A percentile compares a stretch with the other conserved stretches of the same genome.
phyloP scores from a whole-genome alignment of 2,888 invertebrate species.

The Hartigia nigra region DNA sequence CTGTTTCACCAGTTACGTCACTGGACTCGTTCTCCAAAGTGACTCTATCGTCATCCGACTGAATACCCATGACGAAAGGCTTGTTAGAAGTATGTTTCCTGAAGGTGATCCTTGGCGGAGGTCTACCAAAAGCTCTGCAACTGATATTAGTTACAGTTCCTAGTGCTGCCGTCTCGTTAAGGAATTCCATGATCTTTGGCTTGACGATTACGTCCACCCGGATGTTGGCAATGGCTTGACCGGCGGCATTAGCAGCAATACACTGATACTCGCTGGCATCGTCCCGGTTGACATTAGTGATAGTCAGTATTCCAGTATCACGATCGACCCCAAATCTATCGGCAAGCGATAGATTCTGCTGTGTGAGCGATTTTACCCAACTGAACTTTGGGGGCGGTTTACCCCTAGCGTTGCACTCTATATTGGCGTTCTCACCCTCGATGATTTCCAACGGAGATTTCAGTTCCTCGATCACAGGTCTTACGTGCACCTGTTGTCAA shows the following conservation, averaged over 20 bases:
- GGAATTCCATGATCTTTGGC: slow-evolving; percentile 82
- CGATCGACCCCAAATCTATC: slow-evolving; percentile 78
- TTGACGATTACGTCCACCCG: slow-evolving; percentile 78
- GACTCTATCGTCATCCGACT: slow-evolving; percentile 76
- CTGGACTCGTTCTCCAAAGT: slow-evolving; percentile 71
- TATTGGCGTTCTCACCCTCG: slow-evolving; percentile 82
- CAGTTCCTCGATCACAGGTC: slow-evolving; percentile 77
- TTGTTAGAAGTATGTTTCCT: slow-evolving; percentile 77
- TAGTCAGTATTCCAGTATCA: slow-evolving; percentile 77
- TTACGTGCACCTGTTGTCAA: slow-evolving; percentile 74
- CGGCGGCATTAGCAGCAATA: slow-evolving; percentile 83
- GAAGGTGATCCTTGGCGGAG: slow-evolving; percentile 84
- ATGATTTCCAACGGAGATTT: slow-evolving; percentile 75
- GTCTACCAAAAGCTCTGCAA: slow-evolving; percentile 84
- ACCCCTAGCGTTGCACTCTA: slow-evolving; percentile 82
- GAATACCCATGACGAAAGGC: slow-evolving; percentile 74
- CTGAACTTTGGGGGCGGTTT: slow-evolving; percentile 86
- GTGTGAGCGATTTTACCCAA: slow-evolving; percentile 83
- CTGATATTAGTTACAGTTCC: slow-evolving; percentile 74
- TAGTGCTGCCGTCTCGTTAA: slow-evolving; percentile 77
- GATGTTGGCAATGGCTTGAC: slow-evolving; percentile 76
- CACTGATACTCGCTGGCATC: slow-evolving; percentile 87
- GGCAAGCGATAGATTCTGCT: slow-evolving; percentile 77
- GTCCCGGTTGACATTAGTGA: slow-evolving; percentile 79
- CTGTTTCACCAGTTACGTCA: slow-evolving; percentile 70